phyloP scores from a whole-genome alignment of 1,140 invertebrate species.

The Drusus annulatus region DNA sequence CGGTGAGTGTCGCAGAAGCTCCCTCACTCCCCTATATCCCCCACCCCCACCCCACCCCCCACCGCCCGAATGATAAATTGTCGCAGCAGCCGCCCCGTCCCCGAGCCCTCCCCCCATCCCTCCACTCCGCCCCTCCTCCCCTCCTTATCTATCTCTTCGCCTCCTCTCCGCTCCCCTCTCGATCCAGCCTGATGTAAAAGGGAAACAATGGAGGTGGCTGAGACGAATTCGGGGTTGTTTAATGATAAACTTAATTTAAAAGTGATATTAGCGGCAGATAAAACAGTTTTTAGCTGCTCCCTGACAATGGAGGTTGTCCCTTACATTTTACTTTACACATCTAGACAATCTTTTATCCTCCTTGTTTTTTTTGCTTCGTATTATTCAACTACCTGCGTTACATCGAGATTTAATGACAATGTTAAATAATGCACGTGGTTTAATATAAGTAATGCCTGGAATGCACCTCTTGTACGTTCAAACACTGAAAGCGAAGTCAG shows the following conservation, averaged over 20 bases:
- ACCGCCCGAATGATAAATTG: slow-evolving; percentile 58
- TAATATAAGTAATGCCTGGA: too few relatives aligned
- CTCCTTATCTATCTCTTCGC: slow-evolving; percentile 55
- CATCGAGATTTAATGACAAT: too few relatives aligned
- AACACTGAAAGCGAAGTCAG: too few relatives aligned
- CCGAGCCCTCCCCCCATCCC: slow-evolving; percentile 34
- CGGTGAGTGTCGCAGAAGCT: slow-evolving; percentile 53
- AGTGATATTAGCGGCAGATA: slow-evolving; percentile 37
- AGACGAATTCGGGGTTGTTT: slow-evolving; percentile 42
- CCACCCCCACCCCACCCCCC: slow-evolving; percentile 17
- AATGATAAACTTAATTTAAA: slow-evolving; percentile 44
- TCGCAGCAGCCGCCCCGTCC: slow-evolving; percentile 52
- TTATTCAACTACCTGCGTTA: too few relatives aligned
- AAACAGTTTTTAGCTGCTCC: slow-evolving; percentile 22
- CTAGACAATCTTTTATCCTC: too few relatives aligned
- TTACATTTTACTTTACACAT: background rate
- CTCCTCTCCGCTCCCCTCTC: slow-evolving; percentile 28
- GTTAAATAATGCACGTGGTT: too few relatives aligned
- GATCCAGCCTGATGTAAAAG: slow-evolving; percentile 56
- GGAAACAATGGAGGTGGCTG: slow-evolving; percentile 57
- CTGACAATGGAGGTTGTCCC: background rate
- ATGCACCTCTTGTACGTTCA: too few relatives aligned
- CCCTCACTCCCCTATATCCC: slow-evolving; percentile 24
- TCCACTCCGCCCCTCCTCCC: slow-evolving; percentile 26
- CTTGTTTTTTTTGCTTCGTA: too few relatives aligned